Evolutionary conservation across 1,140 invertebrate genomes (phyloP).

Genomic region (Metopolophium dirhodum): DNA sequence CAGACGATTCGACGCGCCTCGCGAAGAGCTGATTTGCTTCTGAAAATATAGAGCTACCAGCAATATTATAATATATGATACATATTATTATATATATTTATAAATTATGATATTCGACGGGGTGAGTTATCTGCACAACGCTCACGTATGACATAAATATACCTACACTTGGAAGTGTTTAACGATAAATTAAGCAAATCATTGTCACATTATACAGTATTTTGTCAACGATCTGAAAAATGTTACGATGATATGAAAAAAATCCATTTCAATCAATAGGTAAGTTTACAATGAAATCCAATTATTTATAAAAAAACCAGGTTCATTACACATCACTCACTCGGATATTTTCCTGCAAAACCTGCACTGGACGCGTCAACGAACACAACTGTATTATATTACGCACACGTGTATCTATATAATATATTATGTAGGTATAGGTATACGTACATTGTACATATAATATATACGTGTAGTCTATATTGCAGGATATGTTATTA

Average conservation of each 20-base stretch:
- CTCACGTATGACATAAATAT: background rate
- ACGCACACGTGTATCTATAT: background rate
- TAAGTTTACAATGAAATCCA: constrained; percentile 30
- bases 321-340: background rate
- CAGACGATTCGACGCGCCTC: background rate
- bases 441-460: background rate
- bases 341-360: background rate
- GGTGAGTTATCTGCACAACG: background rate
- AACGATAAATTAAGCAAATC: background rate
- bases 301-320: background rate
- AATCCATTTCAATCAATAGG: background rate
- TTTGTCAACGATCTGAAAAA: background rate
- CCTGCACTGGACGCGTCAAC: background rate
- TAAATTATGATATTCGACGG: background rate
- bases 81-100: background rate
- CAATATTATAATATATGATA: background rate
- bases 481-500: background rate
- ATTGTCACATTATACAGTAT: background rate
- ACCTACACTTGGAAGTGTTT: background rate
- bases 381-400: background rate
- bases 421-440: background rate
- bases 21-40: background rate
- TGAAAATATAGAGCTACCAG: background rate
- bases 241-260: background rate
- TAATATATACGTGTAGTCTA: too few relatives aligned